These are phyloP conservation scores for Peromyscus polionotus DNA, from an alignment of 2,113 vertebrate genomes.

Conservation along the genomic window DNA sequence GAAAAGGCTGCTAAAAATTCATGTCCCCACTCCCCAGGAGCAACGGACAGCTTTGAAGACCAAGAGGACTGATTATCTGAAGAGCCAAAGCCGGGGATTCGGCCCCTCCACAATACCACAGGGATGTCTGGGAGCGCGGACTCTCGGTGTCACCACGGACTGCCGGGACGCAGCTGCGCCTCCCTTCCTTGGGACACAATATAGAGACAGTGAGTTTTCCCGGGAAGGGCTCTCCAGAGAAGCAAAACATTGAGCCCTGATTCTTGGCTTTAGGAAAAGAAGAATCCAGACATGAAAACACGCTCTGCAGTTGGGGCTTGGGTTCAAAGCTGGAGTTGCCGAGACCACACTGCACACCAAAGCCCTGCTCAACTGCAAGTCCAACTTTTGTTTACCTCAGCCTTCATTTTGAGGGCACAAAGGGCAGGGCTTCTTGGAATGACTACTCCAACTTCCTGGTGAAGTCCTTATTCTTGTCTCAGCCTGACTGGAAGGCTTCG, in stretches of 20 bases:
- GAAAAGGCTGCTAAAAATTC: constrained; percentile 91
- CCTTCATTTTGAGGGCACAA: background rate
- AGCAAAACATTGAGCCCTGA: background rate
- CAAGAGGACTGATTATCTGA: constrained; percentile 57
- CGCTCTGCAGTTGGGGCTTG: background rate
- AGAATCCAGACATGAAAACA: background rate
- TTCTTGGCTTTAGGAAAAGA: background rate
- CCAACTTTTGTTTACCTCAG: background rate
- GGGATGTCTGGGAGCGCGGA: constrained; percentile 79
- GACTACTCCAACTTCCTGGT: background rate
- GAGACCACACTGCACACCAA: rapidly evolving
- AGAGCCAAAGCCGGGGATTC: constrained; percentile 70
- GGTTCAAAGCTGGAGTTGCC: background rate
- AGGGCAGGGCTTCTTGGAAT: background rate
- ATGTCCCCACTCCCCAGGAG: constrained; percentile 72
- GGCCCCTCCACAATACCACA: constrained; percentile 85
- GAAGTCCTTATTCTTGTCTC: background rate
- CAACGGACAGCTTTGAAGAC: constrained; percentile 39
- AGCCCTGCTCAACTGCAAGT: too few species aligned
- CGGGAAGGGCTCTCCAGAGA: constrained; percentile 43
- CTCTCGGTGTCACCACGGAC: constrained; percentile 84
- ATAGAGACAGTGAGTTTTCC: constrained; percentile 81
- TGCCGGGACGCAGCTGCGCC: constrained; percentile 76
- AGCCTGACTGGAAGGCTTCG: background rate
- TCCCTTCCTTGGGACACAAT: constrained; percentile 87